A percentile compares a stretch with the other conserved stretches of the same genome.
phyloP scores from a whole-genome alignment of 2,888 invertebrate species.

The Scaptodrosophila latifasciaeformis region DNA sequence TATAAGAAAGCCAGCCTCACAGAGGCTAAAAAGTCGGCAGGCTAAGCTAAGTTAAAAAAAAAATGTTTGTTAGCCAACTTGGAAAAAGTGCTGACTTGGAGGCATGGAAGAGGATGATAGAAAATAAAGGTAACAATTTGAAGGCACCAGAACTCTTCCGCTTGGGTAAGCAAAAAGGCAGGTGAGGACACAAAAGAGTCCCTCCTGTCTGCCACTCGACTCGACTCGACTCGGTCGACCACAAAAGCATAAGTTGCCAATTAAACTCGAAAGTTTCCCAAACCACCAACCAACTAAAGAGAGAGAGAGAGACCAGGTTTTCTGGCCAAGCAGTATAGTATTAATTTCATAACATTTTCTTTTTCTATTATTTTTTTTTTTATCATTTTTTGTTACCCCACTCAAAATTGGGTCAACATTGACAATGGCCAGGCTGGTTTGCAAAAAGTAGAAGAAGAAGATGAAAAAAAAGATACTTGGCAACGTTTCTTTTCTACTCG shows the following conservation, averaged over 20 bases:
- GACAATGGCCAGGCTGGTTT: constrained; percentile 53
- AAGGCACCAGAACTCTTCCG: constrained; percentile 6
- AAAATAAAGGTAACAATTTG: neutral
- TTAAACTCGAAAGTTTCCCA: constrained; percentile 64
- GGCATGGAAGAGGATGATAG: neutral
- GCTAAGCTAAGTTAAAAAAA: constrained; percentile 6
- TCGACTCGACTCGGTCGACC: constrained; percentile 38
- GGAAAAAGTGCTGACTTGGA: constrained; percentile 37
- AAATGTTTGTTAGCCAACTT: constrained; percentile 1
- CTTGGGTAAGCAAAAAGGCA: constrained; percentile 7
- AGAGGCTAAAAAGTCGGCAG: constrained; percentile 19
- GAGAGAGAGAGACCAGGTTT: constrained; percentile 1
- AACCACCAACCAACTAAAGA: constrained; percentile 11
- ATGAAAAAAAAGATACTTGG: no score
- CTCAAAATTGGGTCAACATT: constrained; percentile 62
- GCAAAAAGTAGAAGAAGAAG: no score
- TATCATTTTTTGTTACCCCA: neutral
- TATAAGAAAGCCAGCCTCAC: constrained; percentile 26
- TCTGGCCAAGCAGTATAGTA: constrained; percentile 36
- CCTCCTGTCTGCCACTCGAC: constrained; percentile 16
- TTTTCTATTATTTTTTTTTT: constrained; percentile 44
- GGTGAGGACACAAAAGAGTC: constrained; percentile 33
- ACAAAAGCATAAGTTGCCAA: constrained; percentile 70
- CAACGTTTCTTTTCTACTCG: constrained; percentile 27
- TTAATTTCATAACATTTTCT: constrained; percentile 69